Evolutionary conservation across 2,888 invertebrate species (phyloP).

Genomic region (Mythimna albipuncta): DNA sequence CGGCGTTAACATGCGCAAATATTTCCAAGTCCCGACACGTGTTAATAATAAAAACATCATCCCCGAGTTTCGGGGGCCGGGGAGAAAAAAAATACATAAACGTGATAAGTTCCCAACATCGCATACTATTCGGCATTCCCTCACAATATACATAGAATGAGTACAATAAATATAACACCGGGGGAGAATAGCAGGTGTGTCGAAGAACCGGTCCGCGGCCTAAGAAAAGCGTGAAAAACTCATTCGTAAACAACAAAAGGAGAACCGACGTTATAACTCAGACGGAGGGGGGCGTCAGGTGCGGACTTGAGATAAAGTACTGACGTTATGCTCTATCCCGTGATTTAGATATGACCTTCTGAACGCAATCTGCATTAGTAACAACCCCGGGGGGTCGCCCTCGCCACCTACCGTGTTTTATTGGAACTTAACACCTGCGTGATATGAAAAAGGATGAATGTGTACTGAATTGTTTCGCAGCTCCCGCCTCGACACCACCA

Average conservation of each 20-base stretch:
- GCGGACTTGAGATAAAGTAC: slow-evolving; percentile 87
- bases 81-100: slow-evolving; percentile 69
- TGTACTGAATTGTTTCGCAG: slow-evolving; percentile 37
- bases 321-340: slow-evolving; percentile 84
- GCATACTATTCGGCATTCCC: slow-evolving; percentile 75
- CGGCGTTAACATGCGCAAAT: slow-evolving; percentile 82
- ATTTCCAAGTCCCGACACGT: slow-evolving; percentile 83
- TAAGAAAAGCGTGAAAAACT: slow-evolving; percentile 85
- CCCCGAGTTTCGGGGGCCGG: slow-evolving; percentile 65
- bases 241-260: slow-evolving; percentile 88
- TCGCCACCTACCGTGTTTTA: slow-evolving; percentile 67
- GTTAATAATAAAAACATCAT: slow-evolving; percentile 89
- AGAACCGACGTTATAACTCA: slow-evolving; percentile 83
- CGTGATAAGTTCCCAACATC: slow-evolving; percentile 85
- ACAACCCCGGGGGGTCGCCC: slow-evolving; percentile 69
- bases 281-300: slow-evolving; percentile 78
- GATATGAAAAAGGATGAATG: slow-evolving; percentile 66
- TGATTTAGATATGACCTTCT: slow-evolving; percentile 89
- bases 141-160: slow-evolving; percentile 81
- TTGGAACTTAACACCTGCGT: slow-evolving; percentile 76
- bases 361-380: slow-evolving; percentile 87
- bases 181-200: slow-evolving; percentile 84
- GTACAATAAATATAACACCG: slow-evolving; percentile 79
- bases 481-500: slow-evolving; percentile 28
- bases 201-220: slow-evolving; percentile 79